Evolutionary conservation across 2,797 vertebrate genomes (phyloP).

Genomic region (Chelonia mydas): DNA sequence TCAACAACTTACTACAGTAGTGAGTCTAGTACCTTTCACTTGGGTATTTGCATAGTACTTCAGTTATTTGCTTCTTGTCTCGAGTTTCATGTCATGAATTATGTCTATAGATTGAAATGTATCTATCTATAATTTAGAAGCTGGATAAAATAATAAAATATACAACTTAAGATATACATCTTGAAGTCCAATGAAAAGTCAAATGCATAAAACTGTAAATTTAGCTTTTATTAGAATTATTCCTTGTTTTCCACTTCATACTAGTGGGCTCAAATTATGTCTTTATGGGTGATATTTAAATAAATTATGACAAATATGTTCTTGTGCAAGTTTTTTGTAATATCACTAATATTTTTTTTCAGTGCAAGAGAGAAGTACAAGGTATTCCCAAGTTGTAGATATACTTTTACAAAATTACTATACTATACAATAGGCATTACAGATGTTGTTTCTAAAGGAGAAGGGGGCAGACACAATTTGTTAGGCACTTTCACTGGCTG

Average conservation of each 20-base stretch:
- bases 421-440: background rate
- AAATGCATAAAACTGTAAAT: background rate
- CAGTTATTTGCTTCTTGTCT: background rate
- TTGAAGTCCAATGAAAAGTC: background rate
- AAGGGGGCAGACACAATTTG: accelerated
- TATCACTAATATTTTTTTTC: background rate
- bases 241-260: background rate
- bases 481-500: background rate
- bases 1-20: background rate
- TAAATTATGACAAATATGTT: accelerated
- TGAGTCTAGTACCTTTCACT: accelerated
- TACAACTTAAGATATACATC: background rate
- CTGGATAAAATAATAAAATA: background rate
- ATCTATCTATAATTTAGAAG: background rate
- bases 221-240: background rate
- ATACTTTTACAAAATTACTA: background rate
- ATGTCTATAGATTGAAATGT: background rate
- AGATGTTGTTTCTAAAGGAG: background rate
- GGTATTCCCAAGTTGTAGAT: background rate
- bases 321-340: background rate
- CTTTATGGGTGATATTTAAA: background rate
- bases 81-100: accelerated
- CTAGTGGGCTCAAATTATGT: background rate
- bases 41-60: accelerated
- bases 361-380: background rate